These are phyloP conservation scores for Heterodera schachtii DNA, from an alignment of 1,140 invertebrate genomes.

Conservation along the genomic window DNA sequence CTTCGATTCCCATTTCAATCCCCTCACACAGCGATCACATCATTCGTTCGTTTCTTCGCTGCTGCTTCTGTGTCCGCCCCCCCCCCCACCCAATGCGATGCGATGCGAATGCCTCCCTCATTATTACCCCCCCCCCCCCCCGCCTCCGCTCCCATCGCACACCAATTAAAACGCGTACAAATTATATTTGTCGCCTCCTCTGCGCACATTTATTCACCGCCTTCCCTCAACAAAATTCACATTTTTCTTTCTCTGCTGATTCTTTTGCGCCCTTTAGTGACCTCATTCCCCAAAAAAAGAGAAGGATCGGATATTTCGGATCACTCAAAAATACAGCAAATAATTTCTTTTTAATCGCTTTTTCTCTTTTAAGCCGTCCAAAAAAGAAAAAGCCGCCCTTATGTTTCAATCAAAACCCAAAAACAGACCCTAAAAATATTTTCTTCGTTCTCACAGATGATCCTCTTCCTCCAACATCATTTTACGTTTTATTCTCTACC, in stretches of 20 bases:
- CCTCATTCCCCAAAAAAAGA: neutral
- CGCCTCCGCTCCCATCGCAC: neutral
- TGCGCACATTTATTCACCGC: neutral
- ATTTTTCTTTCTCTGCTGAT: neutral
- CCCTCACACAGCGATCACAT: too few species aligned
- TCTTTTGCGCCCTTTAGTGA: neutral
- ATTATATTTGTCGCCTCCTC: neutral
- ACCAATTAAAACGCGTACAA: neutral
- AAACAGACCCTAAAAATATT: too few species aligned
- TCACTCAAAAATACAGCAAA: neutral
- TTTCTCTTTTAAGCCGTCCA: neutral
- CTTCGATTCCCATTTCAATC: too few species aligned
- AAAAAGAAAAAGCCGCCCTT: neutral
- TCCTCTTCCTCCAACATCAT: too few species aligned
- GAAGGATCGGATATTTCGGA: neutral
- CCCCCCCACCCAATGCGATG: too few species aligned
- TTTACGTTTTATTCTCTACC: neutral
- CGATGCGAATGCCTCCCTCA: neutral
- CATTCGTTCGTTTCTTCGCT: too few species aligned
- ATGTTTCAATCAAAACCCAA: neutral
- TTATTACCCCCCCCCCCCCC: neutral
- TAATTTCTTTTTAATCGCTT: too few species aligned
- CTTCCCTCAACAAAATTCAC: neutral
- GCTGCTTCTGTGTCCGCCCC: too few species aligned
- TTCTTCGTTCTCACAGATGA: too few species aligned